Conservation (phyloP, 1,140 invertebrate genomes). For the Acromyrmex charruanus region DNA sequence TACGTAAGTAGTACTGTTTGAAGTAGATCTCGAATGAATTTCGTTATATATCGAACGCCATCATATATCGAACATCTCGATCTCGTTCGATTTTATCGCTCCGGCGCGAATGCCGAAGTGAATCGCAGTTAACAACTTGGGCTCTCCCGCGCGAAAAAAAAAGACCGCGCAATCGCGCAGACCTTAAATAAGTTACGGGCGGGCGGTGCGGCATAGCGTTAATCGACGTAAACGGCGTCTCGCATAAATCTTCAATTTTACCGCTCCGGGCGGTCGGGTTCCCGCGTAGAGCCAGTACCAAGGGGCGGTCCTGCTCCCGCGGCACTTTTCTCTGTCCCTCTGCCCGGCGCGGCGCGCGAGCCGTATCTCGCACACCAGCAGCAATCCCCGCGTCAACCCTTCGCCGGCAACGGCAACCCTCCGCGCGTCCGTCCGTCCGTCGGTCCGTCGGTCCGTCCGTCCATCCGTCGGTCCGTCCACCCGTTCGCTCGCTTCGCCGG, state of each 20-base stretch:
- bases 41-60: not conserved
- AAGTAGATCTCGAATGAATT: not conserved
- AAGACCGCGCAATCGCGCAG: constrained; percentile 31
- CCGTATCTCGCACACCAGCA: constrained; percentile 55
- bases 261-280: constrained; percentile 48
- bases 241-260: constrained; percentile 69
- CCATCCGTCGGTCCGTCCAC: constrained; percentile 45
- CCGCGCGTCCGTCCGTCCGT: constrained; percentile 46
- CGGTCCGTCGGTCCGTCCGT: too few species aligned
- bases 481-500: constrained; percentile 33
- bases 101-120: not conserved
- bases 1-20: too few species aligned
- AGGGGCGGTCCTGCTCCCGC: constrained; percentile 65
- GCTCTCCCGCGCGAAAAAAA: not conserved
- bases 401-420: constrained; percentile 7
- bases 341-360: constrained; percentile 33
- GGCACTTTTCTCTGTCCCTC: constrained; percentile 67
- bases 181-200: constrained; percentile 56
- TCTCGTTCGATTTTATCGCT: not conserved
- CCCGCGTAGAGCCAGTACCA: constrained; percentile 30
- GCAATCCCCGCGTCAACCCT: constrained; percentile 56
- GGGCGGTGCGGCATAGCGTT: constrained; percentile 40
- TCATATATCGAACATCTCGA: not conserved
- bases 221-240: constrained; percentile 66
- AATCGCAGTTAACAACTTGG: not conserved